phyloP scores from a whole-genome alignment of 2,797 vertebrate genomes.

The Coccyzus lansbergi region DNA sequence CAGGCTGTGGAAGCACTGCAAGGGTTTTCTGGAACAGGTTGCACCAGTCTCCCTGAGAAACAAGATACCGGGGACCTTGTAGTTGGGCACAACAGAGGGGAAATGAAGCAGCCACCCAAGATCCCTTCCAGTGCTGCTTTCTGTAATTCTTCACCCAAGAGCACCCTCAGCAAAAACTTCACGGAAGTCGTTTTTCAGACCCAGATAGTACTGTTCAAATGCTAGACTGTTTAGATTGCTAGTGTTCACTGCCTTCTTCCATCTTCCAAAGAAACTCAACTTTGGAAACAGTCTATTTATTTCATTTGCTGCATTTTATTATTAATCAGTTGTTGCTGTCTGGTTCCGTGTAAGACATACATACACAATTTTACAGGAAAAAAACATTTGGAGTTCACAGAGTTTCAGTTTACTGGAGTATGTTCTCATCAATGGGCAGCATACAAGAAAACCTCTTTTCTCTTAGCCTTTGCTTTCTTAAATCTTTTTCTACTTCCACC shows the following conservation, averaged over 20 bases:
- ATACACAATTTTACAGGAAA: not conserved
- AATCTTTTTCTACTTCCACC: not conserved
- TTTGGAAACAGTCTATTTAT: not conserved
- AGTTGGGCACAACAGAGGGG: not conserved
- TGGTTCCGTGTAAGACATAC: not conserved
- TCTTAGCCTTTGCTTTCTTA: not conserved
- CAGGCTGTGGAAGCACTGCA: too few species aligned
- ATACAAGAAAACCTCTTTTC: not conserved
- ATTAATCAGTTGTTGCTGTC: not conserved
- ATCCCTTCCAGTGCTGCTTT: not conserved
- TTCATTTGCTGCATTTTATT: not conserved
- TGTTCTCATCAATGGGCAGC: not conserved
- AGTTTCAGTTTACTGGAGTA: not conserved
- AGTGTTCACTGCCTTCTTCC: not conserved
- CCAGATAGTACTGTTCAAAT: not conserved
- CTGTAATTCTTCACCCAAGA: not conserved
- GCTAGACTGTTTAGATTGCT: not conserved
- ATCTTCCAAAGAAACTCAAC: not conserved
- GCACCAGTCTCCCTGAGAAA: not conserved
- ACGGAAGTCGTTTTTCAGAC: not conserved
- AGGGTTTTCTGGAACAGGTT: not conserved
- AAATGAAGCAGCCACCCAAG: not conserved
- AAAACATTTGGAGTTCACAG: not conserved
- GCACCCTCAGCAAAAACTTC: not conserved
- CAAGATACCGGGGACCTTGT: not conserved